phyloP scores from a whole-genome alignment of 2,888 invertebrate species.

The Blera fallax region DNA sequence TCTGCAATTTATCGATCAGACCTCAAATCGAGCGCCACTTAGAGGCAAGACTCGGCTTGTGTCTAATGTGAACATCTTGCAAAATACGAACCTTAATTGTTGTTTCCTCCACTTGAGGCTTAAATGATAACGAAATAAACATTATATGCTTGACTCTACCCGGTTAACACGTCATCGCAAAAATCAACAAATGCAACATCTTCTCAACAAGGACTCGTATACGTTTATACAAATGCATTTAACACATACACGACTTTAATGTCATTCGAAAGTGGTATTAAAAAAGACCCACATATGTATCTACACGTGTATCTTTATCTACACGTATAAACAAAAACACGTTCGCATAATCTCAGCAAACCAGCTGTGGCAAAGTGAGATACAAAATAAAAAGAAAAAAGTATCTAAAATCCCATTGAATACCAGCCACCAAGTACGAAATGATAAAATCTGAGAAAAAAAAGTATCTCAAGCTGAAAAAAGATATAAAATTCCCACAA shows the following conservation, averaged over 20 bases:
- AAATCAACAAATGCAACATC: too few relatives aligned
- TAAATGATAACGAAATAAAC: too few relatives aligned
- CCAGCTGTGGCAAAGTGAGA: slow-evolving; percentile 20
- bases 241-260: background rate
- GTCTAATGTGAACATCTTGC: too few relatives aligned
- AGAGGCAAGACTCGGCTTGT: too few relatives aligned
- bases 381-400: slow-evolving; percentile 5
- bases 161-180: too few relatives aligned
- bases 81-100: too few relatives aligned
- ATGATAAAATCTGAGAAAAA: slow-evolving; percentile 35
- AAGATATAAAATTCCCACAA: slow-evolving; percentile 62
- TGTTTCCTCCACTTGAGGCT: too few relatives aligned
- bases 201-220: too few relatives aligned
- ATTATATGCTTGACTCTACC: too few relatives aligned
- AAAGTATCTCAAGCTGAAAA: slow-evolving; percentile 42
- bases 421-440: slow-evolving; percentile 2
- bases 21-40: too few relatives aligned
- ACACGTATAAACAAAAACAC: background rate
- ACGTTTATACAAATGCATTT: background rate
- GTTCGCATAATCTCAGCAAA: slow-evolving; percentile 36
- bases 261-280: background rate
- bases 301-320: background rate
- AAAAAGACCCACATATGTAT: background rate
- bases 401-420: slow-evolving; percentile 22
- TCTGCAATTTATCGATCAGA: too few relatives aligned